phyloP scores from a whole-genome alignment of 2,797 vertebrate genomes.

The Bradypodion pumilum region DNA sequence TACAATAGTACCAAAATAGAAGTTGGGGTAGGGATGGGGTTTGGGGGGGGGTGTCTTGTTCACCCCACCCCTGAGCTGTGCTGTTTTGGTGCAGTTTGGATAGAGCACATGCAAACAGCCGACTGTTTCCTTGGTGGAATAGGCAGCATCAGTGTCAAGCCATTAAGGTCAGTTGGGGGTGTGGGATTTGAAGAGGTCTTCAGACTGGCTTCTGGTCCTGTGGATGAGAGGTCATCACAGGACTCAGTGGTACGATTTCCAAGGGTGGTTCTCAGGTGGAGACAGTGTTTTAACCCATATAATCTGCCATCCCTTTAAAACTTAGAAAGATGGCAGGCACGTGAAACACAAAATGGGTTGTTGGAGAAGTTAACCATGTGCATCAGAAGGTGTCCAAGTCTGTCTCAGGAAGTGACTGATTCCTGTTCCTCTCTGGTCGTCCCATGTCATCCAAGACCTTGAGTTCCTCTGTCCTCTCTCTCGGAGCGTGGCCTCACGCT shows the following conservation, averaged over 20 bases:
- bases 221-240: not conserved
- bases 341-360: conserved; percentile 61
- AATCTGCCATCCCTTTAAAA: conserved; percentile 37
- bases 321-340: conserved; percentile 48
- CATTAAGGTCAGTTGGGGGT: too few species aligned
- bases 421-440: conserved; percentile 80
- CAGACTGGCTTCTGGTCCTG: conserved; percentile 4
- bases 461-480: conserved; percentile 78
- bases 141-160: conserved; percentile 65
- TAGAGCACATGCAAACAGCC: conserved; percentile 42
- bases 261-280: not conserved
- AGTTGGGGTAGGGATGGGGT: conserved; percentile 24
- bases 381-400: conserved; percentile 70
- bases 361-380: conserved; percentile 67
- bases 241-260: conserved; percentile 21
- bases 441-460: conserved; percentile 79
- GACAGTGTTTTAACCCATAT: conserved; percentile 39
- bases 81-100: not conserved
- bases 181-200: too few species aligned
- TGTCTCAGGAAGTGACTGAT: conserved; percentile 73
- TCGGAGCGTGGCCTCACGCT: conserved; percentile 79
- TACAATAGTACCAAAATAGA: conserved; percentile 18
- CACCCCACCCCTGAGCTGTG: too few species aligned
- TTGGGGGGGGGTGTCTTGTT: too few species aligned
- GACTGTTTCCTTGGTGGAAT: conserved; percentile 56